Base-by-base conservation (phyloP, 2,888 invertebrate genomes). In the Baronia brevicornis region DNA sequence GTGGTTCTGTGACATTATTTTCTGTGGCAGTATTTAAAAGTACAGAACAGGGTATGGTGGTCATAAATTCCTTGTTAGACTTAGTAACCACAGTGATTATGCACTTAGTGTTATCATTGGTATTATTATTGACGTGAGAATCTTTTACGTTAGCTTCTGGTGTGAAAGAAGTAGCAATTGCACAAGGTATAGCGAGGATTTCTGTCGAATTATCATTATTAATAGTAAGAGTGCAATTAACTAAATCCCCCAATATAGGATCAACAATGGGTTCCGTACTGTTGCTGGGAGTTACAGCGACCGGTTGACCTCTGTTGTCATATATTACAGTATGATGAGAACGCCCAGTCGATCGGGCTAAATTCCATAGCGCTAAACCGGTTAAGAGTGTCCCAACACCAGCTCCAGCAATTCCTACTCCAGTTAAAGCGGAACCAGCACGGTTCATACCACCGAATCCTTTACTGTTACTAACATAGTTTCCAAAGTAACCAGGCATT, bases 351-450 rank as follows among this genome's bases (percentile, higher is more conserved):
- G 84, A 82, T 19, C 85, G 63, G 6, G 84, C 85, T 39, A 85
- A 57, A 57, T 85, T 85, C 84, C 84, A 85, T 12, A 85, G 54
- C 11, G 85, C 84, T 46, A 85, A 62, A 9, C 85, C 85, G 17
- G 85, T 84, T 33, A 85, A 49, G 25, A 85, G 62, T 3, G 84
- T 82, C 19, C 84, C 85, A 18, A 82, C 71, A 20, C 84, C 84
- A 32, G 77, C 84, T 21, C 80, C 82, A 3, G 80, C 84, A 24
- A 82, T 73, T 3, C 84, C 84, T 3, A 82, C 69, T 13, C 80
- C 80, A 26, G 65, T 69, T 1, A 82, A 59, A 7, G 69, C 66
- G 48, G 65, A 73, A 19, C 75, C 51, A 7, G 68, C 46, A 26
- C 74, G 65, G 48, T 74, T 67, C 7, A 77, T 48, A 10, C 78